Evolutionary conservation across 2,888 invertebrate species (phyloP).

Genomic region (Stratiomys singularior): DNA sequence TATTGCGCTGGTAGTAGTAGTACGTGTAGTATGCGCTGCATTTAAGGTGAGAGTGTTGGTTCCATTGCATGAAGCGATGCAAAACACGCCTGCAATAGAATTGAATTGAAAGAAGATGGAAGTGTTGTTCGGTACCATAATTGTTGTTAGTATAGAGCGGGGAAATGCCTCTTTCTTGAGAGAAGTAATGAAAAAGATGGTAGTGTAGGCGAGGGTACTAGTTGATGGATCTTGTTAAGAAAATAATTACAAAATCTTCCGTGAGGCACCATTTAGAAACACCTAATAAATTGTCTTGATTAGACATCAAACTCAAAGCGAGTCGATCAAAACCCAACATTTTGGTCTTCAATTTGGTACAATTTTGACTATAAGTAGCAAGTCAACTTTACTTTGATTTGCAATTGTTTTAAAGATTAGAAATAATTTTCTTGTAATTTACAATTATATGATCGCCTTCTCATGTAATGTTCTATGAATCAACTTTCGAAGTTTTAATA

Average conservation of each 20-base stretch:
- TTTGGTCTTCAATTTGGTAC: no score
- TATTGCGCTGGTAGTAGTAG: slow-evolving; percentile 35
- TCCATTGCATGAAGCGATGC: slow-evolving; percentile 26
- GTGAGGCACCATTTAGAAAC: no score
- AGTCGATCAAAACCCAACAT: no score
- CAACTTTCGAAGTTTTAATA: no score
- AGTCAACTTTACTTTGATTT: no score
- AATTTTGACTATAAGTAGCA: no score
- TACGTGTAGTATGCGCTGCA: not conserved
- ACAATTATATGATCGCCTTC: no score
- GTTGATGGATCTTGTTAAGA: not conserved
- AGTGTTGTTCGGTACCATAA: slow-evolving; percentile 16
- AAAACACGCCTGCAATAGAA: slow-evolving; percentile 39
- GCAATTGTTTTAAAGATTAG: no score
- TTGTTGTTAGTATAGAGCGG: slow-evolving; percentile 11
- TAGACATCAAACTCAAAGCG: no score
- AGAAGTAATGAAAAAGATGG: slow-evolving; percentile 22
- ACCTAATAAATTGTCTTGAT: no score
- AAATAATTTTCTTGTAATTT: no score
- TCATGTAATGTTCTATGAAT: no score
- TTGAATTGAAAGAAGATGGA: slow-evolving; percentile 19
- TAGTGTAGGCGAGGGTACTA: slow-evolving; percentile 9
- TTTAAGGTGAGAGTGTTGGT: not conserved
- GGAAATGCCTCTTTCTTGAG: slow-evolving; percentile 20
- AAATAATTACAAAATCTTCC: not conserved